These are phyloP conservation scores for Trematocara variabile DNA, from an alignment of 2,113 vertebrate genomes.

Conservation along the genomic window DNA sequence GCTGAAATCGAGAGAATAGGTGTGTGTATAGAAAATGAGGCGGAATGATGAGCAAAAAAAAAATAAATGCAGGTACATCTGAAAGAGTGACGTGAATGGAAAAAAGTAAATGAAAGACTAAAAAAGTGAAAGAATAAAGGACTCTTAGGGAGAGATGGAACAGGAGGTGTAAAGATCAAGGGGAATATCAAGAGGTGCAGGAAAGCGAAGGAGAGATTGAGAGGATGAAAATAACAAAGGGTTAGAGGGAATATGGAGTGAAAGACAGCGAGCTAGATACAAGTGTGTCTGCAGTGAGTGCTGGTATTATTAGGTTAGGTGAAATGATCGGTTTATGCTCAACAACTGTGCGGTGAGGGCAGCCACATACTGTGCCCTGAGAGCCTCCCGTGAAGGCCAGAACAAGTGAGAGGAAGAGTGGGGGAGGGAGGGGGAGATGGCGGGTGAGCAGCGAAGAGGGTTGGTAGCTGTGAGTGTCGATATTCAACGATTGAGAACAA, in stretches of 20 bases:
- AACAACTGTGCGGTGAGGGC: constrained; percentile 40
- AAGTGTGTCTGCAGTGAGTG: constrained; percentile 19
- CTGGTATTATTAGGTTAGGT: constrained; percentile 46
- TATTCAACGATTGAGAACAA: constrained; percentile 45
- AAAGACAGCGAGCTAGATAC: neutral
- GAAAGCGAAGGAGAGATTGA: neutral
- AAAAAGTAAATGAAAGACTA: neutral
- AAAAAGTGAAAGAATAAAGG: neutral
- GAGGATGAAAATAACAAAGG: constrained; percentile 6
- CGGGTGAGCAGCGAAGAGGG: neutral
- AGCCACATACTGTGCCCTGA: constrained; percentile 57
- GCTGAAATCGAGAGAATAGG: neutral
- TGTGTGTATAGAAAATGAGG: neutral
- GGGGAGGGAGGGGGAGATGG: neutral
- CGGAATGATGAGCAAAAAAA: neutral
- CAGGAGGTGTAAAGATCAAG: neutral
- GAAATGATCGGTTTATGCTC: constrained; percentile 52
- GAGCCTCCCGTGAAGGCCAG: constrained; percentile 53
- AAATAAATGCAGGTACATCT: neutral
- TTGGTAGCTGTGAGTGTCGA: constrained; percentile 30
- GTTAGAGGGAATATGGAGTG: neutral
- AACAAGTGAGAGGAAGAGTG: neutral
- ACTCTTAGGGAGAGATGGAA: neutral
- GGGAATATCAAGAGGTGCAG: neutral
- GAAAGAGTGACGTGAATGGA: neutral